A percentile compares a stretch with the other conserved stretches of the same genome.
phyloP scores from a whole-genome alignment of 1,140 invertebrate genomes.

The Hormaphis cornu region DNA sequence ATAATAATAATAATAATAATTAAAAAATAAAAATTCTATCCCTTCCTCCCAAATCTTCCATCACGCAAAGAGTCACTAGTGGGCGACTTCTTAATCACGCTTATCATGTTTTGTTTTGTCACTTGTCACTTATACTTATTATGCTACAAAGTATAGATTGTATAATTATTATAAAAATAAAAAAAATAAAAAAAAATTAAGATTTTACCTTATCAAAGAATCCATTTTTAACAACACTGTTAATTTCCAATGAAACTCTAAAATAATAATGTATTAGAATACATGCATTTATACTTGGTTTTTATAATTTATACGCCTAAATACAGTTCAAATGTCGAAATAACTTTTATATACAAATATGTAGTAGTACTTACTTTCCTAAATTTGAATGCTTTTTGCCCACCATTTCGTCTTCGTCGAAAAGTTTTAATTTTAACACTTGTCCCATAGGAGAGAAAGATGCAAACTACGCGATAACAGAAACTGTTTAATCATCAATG shows the following conservation, averaged over 20 bases:
- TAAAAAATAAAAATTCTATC: too few species aligned
- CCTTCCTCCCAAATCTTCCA: too few species aligned
- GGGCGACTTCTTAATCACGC: too few species aligned
- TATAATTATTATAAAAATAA: background rate
- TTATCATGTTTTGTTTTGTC: too few species aligned
- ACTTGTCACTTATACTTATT: too few species aligned
- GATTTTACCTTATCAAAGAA: constrained; percentile 55
- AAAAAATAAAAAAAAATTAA: constrained; percentile 3
- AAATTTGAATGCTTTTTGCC: constrained; percentile 30
- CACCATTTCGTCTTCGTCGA: constrained; percentile 30
- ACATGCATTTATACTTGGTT: background rate
- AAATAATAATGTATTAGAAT: constrained; percentile 31
- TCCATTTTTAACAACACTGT: constrained; percentile 56
- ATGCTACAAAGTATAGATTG: background rate
- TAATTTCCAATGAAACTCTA: constrained; percentile 58
- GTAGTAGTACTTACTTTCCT: constrained; percentile 21
- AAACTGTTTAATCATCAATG: background rate
- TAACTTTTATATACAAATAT: background rate
- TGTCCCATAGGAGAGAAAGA: constrained; percentile 23
- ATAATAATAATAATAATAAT: too few species aligned
- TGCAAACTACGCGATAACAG: constrained; percentile 16
- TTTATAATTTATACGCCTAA: too few species aligned
- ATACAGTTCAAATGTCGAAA: background rate
- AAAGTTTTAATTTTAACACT: constrained; percentile 5
- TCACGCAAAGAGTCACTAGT: too few species aligned